These are phyloP conservation scores for Sarcophaga bullata DNA, from an alignment of 1,140 invertebrate species.

Conservation along the genomic window DNA sequence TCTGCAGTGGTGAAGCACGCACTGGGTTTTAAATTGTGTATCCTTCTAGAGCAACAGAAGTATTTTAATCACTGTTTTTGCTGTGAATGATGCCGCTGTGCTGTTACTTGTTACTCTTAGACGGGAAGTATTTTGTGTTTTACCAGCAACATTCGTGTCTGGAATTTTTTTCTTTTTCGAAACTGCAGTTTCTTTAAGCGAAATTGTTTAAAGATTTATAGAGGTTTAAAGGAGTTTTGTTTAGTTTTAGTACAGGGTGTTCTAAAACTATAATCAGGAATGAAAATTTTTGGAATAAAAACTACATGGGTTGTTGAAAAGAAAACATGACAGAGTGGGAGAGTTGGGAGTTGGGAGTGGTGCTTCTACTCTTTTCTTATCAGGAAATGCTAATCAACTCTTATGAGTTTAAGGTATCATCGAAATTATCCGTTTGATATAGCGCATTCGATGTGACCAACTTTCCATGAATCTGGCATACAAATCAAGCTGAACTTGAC, in stretches of 20 bases:
- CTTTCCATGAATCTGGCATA: no score
- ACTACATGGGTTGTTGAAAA: no score
- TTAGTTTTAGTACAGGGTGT: neutral
- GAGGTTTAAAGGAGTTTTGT: neutral
- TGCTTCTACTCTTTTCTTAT: no score
- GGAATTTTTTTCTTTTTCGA: neutral
- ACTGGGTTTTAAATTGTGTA: neutral
- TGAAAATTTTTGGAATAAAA: no score
- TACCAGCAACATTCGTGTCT: slow-evolving; percentile 33
- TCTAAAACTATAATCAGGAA: neutral
- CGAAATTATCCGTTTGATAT: no score
- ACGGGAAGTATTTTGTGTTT: slow-evolving; percentile 39
- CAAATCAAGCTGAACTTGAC: no score
- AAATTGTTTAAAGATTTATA: slow-evolving; percentile 13
- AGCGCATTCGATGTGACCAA: no score
- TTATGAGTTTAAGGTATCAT: no score
- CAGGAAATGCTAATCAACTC: no score
- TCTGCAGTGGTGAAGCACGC: neutral
- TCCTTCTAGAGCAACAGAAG: neutral
- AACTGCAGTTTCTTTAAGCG: neutral
- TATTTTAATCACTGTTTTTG: slow-evolving; percentile 21
- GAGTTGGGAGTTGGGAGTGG: no score
- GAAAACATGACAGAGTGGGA: no score
- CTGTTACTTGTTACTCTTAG: neutral
- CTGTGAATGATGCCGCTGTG: neutral